phyloP scores from a whole-genome alignment of 2,888 invertebrate species.

The Ennomos quercinarius region DNA sequence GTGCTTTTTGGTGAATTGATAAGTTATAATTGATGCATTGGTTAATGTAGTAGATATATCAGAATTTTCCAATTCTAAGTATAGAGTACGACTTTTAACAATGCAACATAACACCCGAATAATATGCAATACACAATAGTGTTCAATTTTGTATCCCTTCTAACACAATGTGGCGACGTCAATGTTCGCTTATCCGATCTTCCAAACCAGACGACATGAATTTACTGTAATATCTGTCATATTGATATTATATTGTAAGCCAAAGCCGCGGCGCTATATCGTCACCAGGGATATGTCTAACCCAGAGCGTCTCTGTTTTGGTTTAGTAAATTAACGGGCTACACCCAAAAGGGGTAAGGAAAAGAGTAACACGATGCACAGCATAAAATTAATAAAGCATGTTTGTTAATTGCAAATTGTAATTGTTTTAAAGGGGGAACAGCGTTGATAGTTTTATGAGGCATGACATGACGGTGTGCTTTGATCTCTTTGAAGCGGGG shows the following conservation, averaged over 20 bases:
- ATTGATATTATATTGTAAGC: constrained; percentile 52
- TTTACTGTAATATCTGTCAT: constrained; percentile 55
- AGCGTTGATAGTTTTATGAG: constrained; percentile 18
- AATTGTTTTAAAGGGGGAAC: constrained; percentile 37
- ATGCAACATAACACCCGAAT: constrained; percentile 11
- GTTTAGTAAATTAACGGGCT: constrained; percentile 71
- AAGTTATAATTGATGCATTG: too few relatives aligned
- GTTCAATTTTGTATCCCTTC: constrained; percentile 45
- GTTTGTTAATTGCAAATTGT: constrained; percentile 58
- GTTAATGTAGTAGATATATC: too few relatives aligned
- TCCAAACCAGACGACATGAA: constrained; percentile 51
- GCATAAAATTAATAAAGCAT: constrained; percentile 70
- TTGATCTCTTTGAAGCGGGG: constrained; percentile 14
- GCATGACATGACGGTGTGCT: constrained; percentile 16
- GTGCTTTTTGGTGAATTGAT: too few relatives aligned
- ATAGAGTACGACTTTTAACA: too few relatives aligned
- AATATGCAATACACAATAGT: constrained; percentile 30
- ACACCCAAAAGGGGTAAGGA: constrained; percentile 59
- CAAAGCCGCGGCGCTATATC: constrained; percentile 61
- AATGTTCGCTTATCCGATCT: constrained; percentile 60
- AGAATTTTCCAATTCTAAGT: too few relatives aligned
- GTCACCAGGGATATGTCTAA: constrained; percentile 74
- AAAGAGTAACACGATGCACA: constrained; percentile 65
- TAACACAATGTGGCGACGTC: constrained; percentile 47
- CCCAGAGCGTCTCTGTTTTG: constrained; percentile 72